Base-by-base conservation (phyloP, 2,797 vertebrate species). In the Octomys mimax region DNA sequence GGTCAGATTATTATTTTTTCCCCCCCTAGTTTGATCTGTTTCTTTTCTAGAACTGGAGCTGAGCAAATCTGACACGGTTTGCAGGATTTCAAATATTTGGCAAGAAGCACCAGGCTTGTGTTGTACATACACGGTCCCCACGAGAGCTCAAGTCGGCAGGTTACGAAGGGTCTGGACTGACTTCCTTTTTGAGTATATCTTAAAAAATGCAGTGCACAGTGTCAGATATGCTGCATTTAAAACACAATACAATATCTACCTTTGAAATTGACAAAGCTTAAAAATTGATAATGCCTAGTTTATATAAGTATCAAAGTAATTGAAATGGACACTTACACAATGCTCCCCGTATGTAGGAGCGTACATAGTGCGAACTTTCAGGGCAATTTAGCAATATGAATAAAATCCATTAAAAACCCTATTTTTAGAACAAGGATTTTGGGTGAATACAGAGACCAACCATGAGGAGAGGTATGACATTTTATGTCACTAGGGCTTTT, bases 21-120 rank as follows among this genome's bases (percentile, higher is more conserved):
- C 4, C 39, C 39, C 10, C 73, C 82, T 95, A 89, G 96, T 66
- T 94, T 89, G 68, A 93, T 10, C 42, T 62, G 87, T 86, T 95
- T 96, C 92, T 89, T 88, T 97, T 96, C 95, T 96, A 71, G 73
- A 95, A 90, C 87, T 64, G 91, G 96, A 96, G 91, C 26, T 94
- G 94, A 91, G 62, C 42, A 94, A 92, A 81, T 68, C 87, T 70
- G 89, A 96, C 77, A 87, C 1, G 33, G 82, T 79, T 62, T 57
- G 81, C 33, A 82, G 62, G 82, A 57, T 94, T 96, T 95, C 86
- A 80, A 80, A 88, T 90, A 73, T 52, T 52, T 78, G 90, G 85
- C 68, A 83, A 88, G 91, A 91, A 28, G 36, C 10, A 61, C n/a
- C 14, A 73, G 57, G 39, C 26, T 75, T 83, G 24, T 4, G 31